phyloP scores from a whole-genome alignment of 2,797 vertebrate genomes.

The Gymnodraco acuticeps region DNA sequence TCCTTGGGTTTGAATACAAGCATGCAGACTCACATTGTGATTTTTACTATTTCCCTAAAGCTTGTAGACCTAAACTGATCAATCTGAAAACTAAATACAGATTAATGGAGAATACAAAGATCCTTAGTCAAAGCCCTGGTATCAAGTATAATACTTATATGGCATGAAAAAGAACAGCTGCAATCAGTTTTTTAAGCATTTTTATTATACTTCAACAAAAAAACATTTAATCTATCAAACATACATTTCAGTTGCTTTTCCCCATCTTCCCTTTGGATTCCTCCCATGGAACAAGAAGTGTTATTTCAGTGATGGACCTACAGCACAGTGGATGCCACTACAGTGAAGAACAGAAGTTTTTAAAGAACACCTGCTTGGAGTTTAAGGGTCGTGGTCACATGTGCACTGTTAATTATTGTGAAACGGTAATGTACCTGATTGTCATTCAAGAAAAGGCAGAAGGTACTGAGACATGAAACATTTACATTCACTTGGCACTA shows the following conservation, averaged over 20 bases:
- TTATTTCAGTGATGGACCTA: slow-evolving; percentile 59
- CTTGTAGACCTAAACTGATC: too few species aligned
- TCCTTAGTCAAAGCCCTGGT: neutral
- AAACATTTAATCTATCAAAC: slow-evolving; percentile 8
- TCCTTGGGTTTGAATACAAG: neutral
- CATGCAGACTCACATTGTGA: too few species aligned
- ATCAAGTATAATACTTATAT: neutral
- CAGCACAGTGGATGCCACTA: slow-evolving; percentile 62
- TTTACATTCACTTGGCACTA: slow-evolving; percentile 45
- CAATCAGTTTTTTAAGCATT: slow-evolving; percentile 6
- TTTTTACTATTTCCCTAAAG: neutral
- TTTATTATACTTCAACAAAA: slow-evolving; percentile 43
- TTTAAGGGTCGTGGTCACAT: neutral
- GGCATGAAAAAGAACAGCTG: neutral
- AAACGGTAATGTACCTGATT: slow-evolving; percentile 50
- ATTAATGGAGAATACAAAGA: neutral
- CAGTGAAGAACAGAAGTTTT: neutral
- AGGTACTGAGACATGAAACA: slow-evolving; percentile 14
- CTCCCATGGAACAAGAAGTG: slow-evolving; percentile 17
- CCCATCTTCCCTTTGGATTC: slow-evolving; percentile 51
- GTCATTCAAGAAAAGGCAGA: slow-evolving; percentile 6
- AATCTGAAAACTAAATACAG: neutral
- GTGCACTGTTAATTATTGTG: neutral
- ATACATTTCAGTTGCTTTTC: slow-evolving; percentile 17
- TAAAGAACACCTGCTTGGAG: neutral